These are phyloP conservation scores for Alauda arvensis DNA, from an alignment of 2,797 vertebrate species.

Conservation along the genomic window DNA sequence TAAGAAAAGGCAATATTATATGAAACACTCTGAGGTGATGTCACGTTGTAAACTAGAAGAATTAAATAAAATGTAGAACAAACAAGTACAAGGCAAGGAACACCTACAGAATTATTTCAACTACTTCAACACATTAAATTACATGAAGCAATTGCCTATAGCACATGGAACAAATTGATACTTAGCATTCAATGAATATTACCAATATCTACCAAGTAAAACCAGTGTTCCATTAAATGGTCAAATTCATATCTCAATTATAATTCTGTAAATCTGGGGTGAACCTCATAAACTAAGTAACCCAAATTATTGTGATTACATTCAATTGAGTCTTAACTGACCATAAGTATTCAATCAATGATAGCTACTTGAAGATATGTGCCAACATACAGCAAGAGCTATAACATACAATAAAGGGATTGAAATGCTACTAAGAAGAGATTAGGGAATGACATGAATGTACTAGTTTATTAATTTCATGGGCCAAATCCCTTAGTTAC, in stretches of 20 bases:
- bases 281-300: neutral
- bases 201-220: neutral
- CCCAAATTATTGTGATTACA: neutral
- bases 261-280: neutral
- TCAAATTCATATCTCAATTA: neutral
- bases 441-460: neutral
- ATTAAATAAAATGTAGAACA: neutral
- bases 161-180: neutral
- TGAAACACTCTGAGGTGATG: accelerated
- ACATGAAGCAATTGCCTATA: neutral
- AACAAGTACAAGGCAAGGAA: neutral
- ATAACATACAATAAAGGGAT: neutral
- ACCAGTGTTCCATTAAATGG: neutral
- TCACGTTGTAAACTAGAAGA: neutral
- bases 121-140: neutral
- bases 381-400: neutral
- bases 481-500: neutral
- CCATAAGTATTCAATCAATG: neutral
- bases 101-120: neutral
- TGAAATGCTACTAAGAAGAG: neutral
- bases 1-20: neutral
- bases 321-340: neutral
- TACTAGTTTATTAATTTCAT: neutral
- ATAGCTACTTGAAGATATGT: neutral
- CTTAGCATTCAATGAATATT: neutral